phyloP scores from a whole-genome alignment of 1,140 invertebrate species.

The Camponotus vicinus region DNA sequence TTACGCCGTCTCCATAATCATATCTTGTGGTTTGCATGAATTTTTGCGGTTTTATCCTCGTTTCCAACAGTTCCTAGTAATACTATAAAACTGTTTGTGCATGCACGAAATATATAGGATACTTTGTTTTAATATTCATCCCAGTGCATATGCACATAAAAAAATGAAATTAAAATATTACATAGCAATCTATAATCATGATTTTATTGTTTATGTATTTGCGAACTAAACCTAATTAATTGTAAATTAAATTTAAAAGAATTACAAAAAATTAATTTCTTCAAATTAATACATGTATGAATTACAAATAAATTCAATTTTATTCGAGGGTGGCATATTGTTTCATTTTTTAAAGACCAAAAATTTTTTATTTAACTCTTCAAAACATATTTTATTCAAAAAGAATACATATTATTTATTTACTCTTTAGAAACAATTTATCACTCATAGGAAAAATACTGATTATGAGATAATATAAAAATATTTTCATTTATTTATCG shows the following conservation, averaged over 20 bases:
- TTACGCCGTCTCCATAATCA: background rate
- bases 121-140: constrained; percentile 27
- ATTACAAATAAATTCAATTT: background rate
- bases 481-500: too few species aligned
- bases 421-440: too few species aligned
- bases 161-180: constrained; percentile 2
- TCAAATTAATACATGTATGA: background rate
- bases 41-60: constrained; percentile 52
- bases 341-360: background rate
- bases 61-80: constrained; percentile 13
- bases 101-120: background rate
- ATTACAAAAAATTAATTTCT: background rate
- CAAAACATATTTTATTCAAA: too few species aligned
- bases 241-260: background rate
- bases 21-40: constrained; percentile 66
- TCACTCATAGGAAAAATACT: too few species aligned
- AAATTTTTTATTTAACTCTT: background rate
- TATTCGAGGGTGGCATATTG: background rate
- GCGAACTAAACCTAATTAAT: too few species aligned
- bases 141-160: background rate
- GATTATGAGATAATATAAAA: too few species aligned
- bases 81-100: constrained; percentile 30
- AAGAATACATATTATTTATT: too few species aligned
- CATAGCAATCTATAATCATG: too few species aligned
- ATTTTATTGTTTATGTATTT: background rate